Base-by-base conservation (phyloP, 2,113 vertebrate genomes). In the Puffinus mauretanicus region DNA sequence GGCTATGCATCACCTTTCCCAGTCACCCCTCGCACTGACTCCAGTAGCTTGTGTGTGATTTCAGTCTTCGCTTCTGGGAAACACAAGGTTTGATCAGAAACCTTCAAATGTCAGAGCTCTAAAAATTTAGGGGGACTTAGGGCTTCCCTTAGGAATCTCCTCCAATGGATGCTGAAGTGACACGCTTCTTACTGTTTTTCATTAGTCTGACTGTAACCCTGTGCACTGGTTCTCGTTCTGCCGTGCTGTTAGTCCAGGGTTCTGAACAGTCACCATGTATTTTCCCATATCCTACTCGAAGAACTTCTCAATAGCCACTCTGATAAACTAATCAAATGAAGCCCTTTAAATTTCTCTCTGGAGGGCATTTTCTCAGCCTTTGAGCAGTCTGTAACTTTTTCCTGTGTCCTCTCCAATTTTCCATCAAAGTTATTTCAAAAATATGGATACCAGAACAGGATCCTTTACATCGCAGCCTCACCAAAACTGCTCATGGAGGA, bases 121-220 rank as follows among this genome's bases (percentile, higher is more conserved):
- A 67, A 88, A 88, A 71, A 36, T 20, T 51, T 24, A 13, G 6
- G 19, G 10, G 10, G 11, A 38, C 7, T 34, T 60, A 40, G 17
- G 5, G 20, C 71, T 93, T 93, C 42, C 38, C 47, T 81, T 38
- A 32, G 72, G 36, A 81, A 32, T 81, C 34, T 78, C 40, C 18
- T 82, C 38, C 29, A 51, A 4, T 11, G 16, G 25, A 12, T 69
- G 42, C 22, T 84, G 65, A 92, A 81, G 78, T 19, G 1, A 30
- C 13, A n/a, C 0, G 0, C 2, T 70, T 79, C 0, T 0, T 83
- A 8, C 55, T 7, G 5, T 62, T 92, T 93, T 67, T 47, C 64
- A 32, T 66, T n/a, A 81, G 30, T 30, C 44, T 52, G 18, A 36
- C 16, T 0, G 0, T 49, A 90, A 64, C 47, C 13, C 16, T 5